These are phyloP conservation scores for Drosophila demipolita DNA, from an alignment of 2,888 invertebrate genomes.

Conservation along the genomic window DNA sequence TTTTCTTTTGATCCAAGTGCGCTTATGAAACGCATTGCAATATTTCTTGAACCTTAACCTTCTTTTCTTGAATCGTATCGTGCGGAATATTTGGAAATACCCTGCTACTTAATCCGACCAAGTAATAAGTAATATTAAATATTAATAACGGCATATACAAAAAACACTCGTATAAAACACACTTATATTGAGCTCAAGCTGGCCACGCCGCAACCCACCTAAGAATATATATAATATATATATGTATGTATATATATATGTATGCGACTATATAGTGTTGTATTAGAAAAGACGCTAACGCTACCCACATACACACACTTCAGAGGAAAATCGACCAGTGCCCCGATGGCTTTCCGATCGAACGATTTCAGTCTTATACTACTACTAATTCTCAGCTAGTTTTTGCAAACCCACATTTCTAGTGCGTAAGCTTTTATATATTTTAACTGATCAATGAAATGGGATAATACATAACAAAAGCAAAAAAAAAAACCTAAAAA, in stretches of 20 bases:
- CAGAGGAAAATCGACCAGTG: constrained; percentile 49
- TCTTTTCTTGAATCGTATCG: constrained; percentile 24
- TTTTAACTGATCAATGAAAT: constrained; percentile 19
- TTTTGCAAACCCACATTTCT: constrained; percentile 54
- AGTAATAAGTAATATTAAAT: constrained; percentile 37
- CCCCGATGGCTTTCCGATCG: constrained; percentile 52
- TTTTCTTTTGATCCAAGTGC: constrained; percentile 55
- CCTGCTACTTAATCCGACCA: constrained; percentile 69
- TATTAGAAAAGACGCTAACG: constrained; percentile 62
- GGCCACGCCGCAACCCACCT: constrained; percentile 79
- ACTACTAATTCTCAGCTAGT: constrained; percentile 56
- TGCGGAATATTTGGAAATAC: constrained; percentile 27
- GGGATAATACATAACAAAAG: constrained; percentile 4
- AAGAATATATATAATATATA: constrained; percentile 53
- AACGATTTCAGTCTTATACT: constrained; percentile 40
- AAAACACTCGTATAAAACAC: constrained; percentile 32
- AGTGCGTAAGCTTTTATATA: constrained; percentile 61
- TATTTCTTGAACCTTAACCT: constrained; percentile 38
- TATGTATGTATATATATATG: constrained; percentile 51
- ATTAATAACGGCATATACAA: constrained; percentile 30
- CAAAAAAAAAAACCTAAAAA: not conserved
- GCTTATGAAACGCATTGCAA: constrained; percentile 77
- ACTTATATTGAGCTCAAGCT: constrained; percentile 76
- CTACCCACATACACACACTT: constrained; percentile 39
- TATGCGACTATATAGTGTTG: constrained; percentile 51